These are phyloP conservation scores for Bergia sp. DNA, from an alignment of 92 coral and sea anemone species.

Conservation along the genomic window DNA sequence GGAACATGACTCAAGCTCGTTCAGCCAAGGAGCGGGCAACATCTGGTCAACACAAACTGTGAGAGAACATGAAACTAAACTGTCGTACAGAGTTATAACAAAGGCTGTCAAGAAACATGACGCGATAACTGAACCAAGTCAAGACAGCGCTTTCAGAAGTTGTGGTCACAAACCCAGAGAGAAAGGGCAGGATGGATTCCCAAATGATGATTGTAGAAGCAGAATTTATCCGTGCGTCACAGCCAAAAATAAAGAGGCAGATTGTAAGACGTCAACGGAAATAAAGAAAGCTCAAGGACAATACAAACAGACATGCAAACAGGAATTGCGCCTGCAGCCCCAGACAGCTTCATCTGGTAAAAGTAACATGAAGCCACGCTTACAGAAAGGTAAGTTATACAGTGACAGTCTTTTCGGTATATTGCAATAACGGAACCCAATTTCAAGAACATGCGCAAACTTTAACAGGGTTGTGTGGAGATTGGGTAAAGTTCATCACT, in stretches of 20 bases:
- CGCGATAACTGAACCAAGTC: too few relatives aligned
- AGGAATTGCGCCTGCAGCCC: neutral
- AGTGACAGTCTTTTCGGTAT: neutral
- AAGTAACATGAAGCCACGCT: neutral
- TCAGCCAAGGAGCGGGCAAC: neutral
- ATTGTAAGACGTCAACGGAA: neutral
- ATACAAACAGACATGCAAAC: neutral
- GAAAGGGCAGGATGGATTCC: too few relatives aligned
- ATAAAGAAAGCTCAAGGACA: neutral
- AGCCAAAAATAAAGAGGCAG: neutral
- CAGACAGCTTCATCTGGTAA: neutral
- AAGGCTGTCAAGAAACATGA: neutral
- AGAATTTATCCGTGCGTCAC: neutral
- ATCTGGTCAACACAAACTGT: neutral
- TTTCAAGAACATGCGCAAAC: neutral
- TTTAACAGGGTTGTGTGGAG: neutral
- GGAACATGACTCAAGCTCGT: neutral
- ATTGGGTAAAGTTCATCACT: too few relatives aligned
- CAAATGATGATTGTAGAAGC: neutral
- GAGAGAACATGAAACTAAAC: slow-evolving; percentile 3
- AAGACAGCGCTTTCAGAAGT: neutral
- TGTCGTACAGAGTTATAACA: neutral
- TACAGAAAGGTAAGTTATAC: neutral
- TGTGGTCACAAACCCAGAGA: neutral
- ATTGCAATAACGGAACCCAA: neutral